A percentile compares a stretch with the other conserved stretches of the same genome.
Evolutionary conservation across 1,140 invertebrate genomes (phyloP).

Genomic region (Drosophila repleta): DNA sequence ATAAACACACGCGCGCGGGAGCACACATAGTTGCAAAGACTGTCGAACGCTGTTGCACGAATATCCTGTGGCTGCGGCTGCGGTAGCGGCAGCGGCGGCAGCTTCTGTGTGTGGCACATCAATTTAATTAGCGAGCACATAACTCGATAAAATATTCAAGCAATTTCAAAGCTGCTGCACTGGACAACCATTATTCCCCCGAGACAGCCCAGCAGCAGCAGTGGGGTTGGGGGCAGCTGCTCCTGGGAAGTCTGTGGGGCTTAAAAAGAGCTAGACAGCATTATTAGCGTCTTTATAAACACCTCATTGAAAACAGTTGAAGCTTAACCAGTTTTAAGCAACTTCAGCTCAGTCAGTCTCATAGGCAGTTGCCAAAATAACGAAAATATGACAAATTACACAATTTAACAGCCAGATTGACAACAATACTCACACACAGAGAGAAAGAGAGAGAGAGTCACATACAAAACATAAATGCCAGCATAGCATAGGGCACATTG

Average conservation of each 20-base stretch:
- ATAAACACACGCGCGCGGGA: background rate
- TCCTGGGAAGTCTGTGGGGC: background rate
- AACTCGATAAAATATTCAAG: conserved; percentile 80
- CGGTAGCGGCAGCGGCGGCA: conserved; percentile 28
- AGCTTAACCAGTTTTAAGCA: conserved; percentile 32
- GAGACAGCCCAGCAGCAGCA: conserved; percentile 2
- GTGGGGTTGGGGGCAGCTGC: no score
- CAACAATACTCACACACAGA: conserved; percentile 35
- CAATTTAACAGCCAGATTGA: conserved; percentile 75
- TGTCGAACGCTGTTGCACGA: conserved; percentile 53
- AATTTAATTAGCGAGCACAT: conserved; percentile 81
- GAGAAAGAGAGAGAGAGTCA: no score
- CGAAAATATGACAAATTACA: conserved; percentile 76
- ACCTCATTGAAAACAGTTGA: conserved; percentile 70
- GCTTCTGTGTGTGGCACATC: conserved; percentile 67
- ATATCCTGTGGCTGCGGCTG: conserved; percentile 38
- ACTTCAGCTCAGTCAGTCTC: conserved; percentile 8
- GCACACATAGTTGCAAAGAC: conserved; percentile 22
- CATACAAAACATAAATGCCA: conserved; percentile 28
- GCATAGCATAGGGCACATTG: conserved; percentile 47
- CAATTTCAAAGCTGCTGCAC: conserved; percentile 55
- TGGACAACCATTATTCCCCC: conserved; percentile 40
- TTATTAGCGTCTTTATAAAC: conserved; percentile 62
- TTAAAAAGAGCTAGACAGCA: conserved; percentile 17
- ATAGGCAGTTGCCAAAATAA: background rate